phyloP scores from a whole-genome alignment of 2,113 vertebrate genomes.

The Orycteropus afer region DNA sequence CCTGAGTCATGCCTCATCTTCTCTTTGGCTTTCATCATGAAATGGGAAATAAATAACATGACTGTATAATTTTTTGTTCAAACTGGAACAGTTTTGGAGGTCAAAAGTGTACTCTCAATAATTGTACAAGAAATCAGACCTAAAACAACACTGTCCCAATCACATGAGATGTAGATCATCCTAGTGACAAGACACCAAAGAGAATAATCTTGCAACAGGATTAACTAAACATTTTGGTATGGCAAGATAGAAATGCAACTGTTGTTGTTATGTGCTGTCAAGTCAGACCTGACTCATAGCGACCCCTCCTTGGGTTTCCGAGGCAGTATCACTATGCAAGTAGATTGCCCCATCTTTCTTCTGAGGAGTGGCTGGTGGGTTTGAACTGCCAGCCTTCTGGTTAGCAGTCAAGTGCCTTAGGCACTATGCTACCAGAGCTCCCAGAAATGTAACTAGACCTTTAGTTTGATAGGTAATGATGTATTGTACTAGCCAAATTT shows the following conservation, averaged over 20 bases:
- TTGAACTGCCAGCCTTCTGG: too few relatives aligned
- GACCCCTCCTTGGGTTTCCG: too few relatives aligned
- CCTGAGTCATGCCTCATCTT: not conserved
- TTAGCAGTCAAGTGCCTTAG: too few relatives aligned
- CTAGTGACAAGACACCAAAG: not conserved
- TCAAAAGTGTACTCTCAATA: not conserved
- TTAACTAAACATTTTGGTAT: not conserved
- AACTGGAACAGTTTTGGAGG: not conserved
- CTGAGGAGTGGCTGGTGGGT: too few relatives aligned
- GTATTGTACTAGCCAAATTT: not conserved
- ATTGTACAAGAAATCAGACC: not conserved
- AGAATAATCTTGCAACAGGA: not conserved
- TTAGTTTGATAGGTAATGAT: not conserved
- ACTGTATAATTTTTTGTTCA: not conserved
- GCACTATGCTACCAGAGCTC: too few relatives aligned
- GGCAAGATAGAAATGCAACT: not conserved
- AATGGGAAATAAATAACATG: not conserved
- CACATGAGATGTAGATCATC: not conserved
- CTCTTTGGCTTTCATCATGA: constrained; percentile 20
- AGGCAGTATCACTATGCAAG: too few relatives aligned
- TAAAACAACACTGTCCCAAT: not conserved
- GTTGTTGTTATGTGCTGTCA: too few relatives aligned
- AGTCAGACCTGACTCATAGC: too few relatives aligned
- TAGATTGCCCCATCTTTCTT: too few relatives aligned
- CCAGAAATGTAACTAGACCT: not conserved